These are phyloP conservation scores for Boloria selene DNA, from an alignment of 2,888 invertebrate species.

Conservation along the genomic window DNA sequence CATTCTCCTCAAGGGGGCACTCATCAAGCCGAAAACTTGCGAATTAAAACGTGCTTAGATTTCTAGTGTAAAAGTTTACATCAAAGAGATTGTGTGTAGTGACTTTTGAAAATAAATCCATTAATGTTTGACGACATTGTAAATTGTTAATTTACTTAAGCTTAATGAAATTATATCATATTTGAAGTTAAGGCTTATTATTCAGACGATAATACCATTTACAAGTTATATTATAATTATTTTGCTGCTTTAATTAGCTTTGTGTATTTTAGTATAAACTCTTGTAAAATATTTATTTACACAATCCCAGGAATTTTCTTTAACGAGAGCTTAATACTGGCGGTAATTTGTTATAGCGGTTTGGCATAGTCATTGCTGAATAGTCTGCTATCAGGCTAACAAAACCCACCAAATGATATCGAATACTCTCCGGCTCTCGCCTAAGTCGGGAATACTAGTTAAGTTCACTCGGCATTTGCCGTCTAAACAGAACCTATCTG, in stretches of 20 bases:
- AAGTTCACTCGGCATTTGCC: constrained; percentile 39
- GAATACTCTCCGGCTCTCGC: constrained; percentile 33
- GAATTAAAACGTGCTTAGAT: constrained; percentile 77
- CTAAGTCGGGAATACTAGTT: constrained; percentile 36
- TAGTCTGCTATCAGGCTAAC: constrained; percentile 35
- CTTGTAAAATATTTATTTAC: background rate
- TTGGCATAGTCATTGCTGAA: constrained; percentile 29
- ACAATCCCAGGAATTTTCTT: constrained; percentile 8
- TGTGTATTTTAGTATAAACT: background rate
- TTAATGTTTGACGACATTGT: constrained; percentile 24
- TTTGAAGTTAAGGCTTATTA: background rate
- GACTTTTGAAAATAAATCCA: constrained; percentile 37
- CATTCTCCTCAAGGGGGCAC: constrained; percentile 51
- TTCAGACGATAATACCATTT: background rate
- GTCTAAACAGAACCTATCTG: constrained; percentile 53
- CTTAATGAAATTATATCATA: background rate
- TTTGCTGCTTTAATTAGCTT: background rate
- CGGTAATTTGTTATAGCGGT: constrained; percentile 27
- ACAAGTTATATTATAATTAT: background rate
- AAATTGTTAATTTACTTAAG: background rate
- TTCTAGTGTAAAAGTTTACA: constrained; percentile 49
- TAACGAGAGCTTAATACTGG: constrained; percentile 24
- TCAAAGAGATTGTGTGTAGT: constrained; percentile 42
- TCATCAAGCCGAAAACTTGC: constrained; percentile 73
- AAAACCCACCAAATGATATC: constrained; percentile 38